Evolutionary conservation across 2,797 vertebrate species (phyloP).

Genomic region (Cossypha polioptera): DNA sequence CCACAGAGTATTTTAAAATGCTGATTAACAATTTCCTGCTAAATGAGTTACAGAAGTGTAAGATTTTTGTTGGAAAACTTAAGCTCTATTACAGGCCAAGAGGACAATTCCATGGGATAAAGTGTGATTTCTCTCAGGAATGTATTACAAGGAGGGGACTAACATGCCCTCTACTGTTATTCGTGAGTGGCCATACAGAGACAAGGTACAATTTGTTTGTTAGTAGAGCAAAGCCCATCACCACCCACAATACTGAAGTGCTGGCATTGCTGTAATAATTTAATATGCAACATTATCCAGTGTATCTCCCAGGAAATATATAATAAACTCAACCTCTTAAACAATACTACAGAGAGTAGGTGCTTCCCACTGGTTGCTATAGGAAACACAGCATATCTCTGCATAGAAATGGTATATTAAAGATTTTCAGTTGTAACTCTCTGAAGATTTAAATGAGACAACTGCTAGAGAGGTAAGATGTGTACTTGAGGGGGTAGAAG

Average conservation of each 20-base stretch:
- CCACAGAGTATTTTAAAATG: background rate
- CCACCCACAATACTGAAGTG: background rate
- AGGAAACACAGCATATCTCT: background rate
- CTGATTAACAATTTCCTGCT: background rate
- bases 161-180: background rate
- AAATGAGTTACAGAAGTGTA: background rate
- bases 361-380: background rate
- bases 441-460: background rate
- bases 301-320: background rate
- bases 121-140: background rate
- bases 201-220: background rate
- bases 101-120: background rate
- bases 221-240: background rate
- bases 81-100: accelerated
- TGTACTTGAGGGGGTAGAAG: background rate
- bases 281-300: background rate
- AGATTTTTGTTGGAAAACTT: background rate
- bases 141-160: background rate
- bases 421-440: background rate
- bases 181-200: background rate
- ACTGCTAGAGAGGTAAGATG: background rate
- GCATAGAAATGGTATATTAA: background rate
- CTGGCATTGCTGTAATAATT: background rate
- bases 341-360: background rate
- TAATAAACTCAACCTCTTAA: background rate